Evolutionary conservation across 2,888 invertebrate species (phyloP).

Genomic region (Patella depressa): DNA sequence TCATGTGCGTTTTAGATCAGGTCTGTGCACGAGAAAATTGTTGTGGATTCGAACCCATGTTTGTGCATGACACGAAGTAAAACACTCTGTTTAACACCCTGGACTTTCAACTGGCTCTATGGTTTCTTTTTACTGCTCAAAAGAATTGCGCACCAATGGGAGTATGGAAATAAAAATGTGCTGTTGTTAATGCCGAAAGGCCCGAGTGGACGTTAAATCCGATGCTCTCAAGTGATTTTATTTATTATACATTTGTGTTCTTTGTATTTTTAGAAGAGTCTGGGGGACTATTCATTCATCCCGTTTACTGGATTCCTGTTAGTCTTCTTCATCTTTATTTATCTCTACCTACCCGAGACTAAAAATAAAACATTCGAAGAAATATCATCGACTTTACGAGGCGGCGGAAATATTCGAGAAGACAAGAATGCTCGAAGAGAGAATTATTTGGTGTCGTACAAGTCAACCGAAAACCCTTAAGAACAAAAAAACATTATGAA

Average conservation of each 20-base stretch:
- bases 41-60: too few species aligned
- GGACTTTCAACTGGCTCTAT: too few species aligned
- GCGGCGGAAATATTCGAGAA: not conserved
- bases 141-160: too few species aligned
- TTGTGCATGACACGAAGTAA: too few species aligned
- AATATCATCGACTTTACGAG: conserved; percentile 76
- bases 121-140: too few species aligned
- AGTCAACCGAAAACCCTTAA: not conserved
- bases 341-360: conserved; percentile 98
- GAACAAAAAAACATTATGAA: too few species aligned
- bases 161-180: too few species aligned
- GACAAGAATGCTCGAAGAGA: not conserved
- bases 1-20: too few species aligned
- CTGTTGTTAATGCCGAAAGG: too few species aligned
- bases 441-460: conserved; percentile 1
- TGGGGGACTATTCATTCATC: conserved; percentile 66
- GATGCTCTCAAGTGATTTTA: not conserved
- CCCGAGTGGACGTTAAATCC: too few species aligned
- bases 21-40: too few species aligned
- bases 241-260: not conserved
- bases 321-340: conserved; percentile 90
- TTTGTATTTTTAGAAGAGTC: conserved; percentile 59
- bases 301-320: conserved; percentile 94
- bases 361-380: conserved; percentile 97
- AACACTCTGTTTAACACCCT: too few species aligned